phyloP scores from a whole-genome alignment of 2,797 vertebrate genomes.

The Meriones psammophilus region DNA sequence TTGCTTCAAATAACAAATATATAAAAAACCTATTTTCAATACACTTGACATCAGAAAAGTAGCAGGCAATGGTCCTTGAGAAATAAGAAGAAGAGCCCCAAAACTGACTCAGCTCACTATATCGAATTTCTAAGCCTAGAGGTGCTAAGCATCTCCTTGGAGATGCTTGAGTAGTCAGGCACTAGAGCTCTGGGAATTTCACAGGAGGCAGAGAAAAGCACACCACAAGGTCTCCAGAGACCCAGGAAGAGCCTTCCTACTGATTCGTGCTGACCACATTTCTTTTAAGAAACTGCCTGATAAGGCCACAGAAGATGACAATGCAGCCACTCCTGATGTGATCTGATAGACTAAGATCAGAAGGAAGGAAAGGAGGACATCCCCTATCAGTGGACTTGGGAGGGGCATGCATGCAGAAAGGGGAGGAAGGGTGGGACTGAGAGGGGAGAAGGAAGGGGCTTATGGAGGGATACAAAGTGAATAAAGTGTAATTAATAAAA shows the following conservation, averaged over 20 bases:
- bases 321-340: no score
- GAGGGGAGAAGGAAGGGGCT: no score
- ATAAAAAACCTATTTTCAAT: neutral
- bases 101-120: neutral
- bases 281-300: conserved; percentile 15
- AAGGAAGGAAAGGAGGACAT: no score
- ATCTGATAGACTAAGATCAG: no score
- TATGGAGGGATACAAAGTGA: no score
- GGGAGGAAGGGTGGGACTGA: no score
- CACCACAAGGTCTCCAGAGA: neutral
- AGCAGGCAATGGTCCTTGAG: neutral
- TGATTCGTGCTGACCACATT: neutral
- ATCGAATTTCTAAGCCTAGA: neutral
- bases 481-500: no score
- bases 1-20: neutral
- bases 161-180: neutral
- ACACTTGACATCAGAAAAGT: neutral
- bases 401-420: no score
- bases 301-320: no score
- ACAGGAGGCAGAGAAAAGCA: neutral
- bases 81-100: neutral
- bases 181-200: neutral
- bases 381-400: no score
- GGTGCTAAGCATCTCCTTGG: neutral
- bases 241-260: neutral